phyloP scores from a whole-genome alignment of 2,888 invertebrate species.

The Schizotus pectinicornis region DNA sequence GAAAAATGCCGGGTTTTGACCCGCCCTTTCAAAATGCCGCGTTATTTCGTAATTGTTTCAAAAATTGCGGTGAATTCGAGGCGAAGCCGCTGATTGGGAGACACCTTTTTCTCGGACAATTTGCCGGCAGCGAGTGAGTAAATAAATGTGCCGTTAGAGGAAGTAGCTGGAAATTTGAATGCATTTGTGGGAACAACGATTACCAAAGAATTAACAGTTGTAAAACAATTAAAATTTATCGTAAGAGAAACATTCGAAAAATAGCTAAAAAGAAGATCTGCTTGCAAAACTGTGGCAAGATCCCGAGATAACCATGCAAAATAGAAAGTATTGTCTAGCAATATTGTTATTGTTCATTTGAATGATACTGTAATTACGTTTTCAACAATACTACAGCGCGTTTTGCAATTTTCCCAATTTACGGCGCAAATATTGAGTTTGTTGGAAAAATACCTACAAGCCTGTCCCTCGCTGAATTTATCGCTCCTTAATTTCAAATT shows the following conservation, averaged over 20 bases:
- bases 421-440: conserved; percentile 4
- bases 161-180: conserved; percentile 21
- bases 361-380: conserved; percentile 22
- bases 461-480: background rate
- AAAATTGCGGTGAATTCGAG: background rate
- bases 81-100: background rate
- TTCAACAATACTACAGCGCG: conserved; percentile 8
- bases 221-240: conserved; percentile 24
- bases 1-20: too few relatives aligned
- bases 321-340: conserved; percentile 24
- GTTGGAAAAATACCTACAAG: conserved; percentile 6
- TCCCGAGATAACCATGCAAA: conserved; percentile 19
- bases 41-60: background rate
- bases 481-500: conserved; percentile 9
- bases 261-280: background rate
- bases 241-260: background rate
- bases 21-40: background rate
- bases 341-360: conserved; percentile 8
- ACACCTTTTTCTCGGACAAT: conserved; percentile 14
- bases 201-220: conserved; percentile 17
- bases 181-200: conserved; percentile 12
- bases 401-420: conserved; percentile 12
- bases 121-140: conserved; percentile 15
- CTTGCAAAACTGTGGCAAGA: conserved; percentile 18
- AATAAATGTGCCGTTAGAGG: conserved; percentile 27